Base-by-base conservation (phyloP, 2,797 vertebrate species). In the Ara ararauna region DNA sequence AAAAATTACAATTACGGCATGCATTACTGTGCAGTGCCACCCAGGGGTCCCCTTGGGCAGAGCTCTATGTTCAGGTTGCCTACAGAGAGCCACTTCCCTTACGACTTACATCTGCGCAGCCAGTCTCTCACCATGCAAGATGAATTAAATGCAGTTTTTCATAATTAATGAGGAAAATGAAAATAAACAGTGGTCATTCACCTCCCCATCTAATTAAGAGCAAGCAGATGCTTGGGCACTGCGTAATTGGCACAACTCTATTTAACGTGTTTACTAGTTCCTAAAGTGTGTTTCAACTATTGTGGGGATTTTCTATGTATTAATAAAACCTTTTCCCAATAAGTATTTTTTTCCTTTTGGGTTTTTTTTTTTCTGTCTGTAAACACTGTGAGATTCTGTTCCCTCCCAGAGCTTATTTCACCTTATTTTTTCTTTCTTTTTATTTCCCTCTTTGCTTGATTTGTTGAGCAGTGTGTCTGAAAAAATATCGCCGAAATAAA, bases 81-180 rank as follows among this genome's bases (percentile, higher is more conserved):
- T 98, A 98, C 99, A 74, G 99, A 99, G 98, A 98, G 98, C 96
- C 99, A 99, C 97, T 99, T 99, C 98, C 99, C 99, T 89, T 99
- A 99, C 87, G 99, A 99, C 95, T 98, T 99, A 98, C 99, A 99
- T 98, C 98, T 99, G 98, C 99, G 99, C 98, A 98, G 98, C 98
- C 99, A 99, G 97, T 98, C 99, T 97, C 99, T 99, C 98, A 98
- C 98, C 97, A 98, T 99, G 97, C 99, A 99, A 98, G 98, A 98
- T 96, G 99, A 99, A 98, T 98, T 99, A 98, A 99, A 99, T 98
- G 98, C 98, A 97, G 98, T 99, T 97, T 99, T 99, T 98, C 99
- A 99, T 98, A 99, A 98, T 98, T 99, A 99, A 99, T 98, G 98
- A 98, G 98, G 97, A 98, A 98, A 98, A 97, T 97, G 97, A 98